Evolutionary conservation across 2,888 invertebrate species (phyloP).

Genomic region (Nineta flava): DNA sequence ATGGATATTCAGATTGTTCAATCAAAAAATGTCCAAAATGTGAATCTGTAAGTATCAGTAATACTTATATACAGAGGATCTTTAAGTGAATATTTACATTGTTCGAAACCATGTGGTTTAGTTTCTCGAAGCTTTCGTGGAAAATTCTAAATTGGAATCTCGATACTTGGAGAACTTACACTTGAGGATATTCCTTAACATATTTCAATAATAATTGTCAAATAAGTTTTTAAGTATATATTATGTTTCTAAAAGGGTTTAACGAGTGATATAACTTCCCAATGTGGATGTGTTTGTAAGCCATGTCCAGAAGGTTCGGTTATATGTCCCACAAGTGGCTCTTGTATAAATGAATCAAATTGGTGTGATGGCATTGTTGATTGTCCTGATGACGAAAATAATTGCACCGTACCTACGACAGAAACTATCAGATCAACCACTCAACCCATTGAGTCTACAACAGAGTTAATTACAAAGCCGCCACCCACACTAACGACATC

Average conservation of each 20-base stretch:
- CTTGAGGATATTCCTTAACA: neutral
- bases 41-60: slow-evolving; percentile 24
- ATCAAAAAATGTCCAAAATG: slow-evolving; percentile 55
- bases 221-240: neutral
- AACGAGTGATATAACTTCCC: slow-evolving; percentile 38
- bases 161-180: no score
- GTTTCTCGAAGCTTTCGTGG: no score
- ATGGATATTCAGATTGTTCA: slow-evolving; percentile 53
- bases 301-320: slow-evolving; percentile 49
- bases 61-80: neutral
- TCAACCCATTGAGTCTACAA: no score
- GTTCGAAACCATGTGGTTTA: no score
- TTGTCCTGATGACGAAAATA: slow-evolving; percentile 67
- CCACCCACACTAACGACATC: no score
- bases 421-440: no score
- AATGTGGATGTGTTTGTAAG: slow-evolving; percentile 58
- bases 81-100: no score
- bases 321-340: slow-evolving; percentile 56
- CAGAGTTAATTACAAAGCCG: no score
- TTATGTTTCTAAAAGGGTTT: slow-evolving; percentile 26
- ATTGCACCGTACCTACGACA: slow-evolving; percentile 29
- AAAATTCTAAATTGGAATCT: no score
- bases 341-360: slow-evolving; percentile 47
- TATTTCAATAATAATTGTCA: neutral
- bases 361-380: slow-evolving; percentile 75